Conservation (phyloP, 2,888 invertebrate species). For the Melanostoma mellinum region DNA sequence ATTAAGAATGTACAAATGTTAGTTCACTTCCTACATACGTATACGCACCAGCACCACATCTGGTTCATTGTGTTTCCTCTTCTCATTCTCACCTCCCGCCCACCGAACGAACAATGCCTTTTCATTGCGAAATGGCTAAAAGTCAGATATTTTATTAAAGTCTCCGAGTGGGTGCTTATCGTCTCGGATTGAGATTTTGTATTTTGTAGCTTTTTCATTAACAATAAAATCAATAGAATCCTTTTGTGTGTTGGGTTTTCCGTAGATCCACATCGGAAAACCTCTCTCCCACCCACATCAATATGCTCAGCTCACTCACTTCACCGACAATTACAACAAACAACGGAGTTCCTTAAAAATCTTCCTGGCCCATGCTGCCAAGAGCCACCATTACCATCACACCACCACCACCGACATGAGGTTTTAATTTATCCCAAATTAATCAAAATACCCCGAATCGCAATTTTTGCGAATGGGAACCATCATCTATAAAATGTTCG, state of each 20-base stretch:
- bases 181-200: conserved; percentile 62
- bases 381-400: conserved; percentile 48
- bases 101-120: background rate
- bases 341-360: conserved; percentile 70
- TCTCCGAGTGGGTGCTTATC: conserved; percentile 65
- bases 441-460: conserved; percentile 78
- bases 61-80: conserved; percentile 42
- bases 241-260: conserved; percentile 61
- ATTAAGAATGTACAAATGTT: conserved; percentile 42
- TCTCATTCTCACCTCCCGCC: conserved; percentile 3
- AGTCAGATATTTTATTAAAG: conserved; percentile 68
- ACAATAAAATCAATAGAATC: conserved; percentile 73
- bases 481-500: conserved; percentile 69
- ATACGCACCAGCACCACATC: conserved; percentile 29
- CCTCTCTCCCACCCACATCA: conserved; percentile 11
- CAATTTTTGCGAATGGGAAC: conserved; percentile 66
- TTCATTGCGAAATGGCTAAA: conserved; percentile 38
- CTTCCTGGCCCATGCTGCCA: conserved; percentile 37
- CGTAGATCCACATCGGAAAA: conserved; percentile 35
- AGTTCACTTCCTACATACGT: conserved; percentile 10
- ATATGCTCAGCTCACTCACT: conserved; percentile 24
- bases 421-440: conserved; percentile 81
- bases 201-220: conserved; percentile 73
- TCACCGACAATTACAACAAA: conserved; percentile 65
- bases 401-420: conserved; percentile 74